Base-by-base conservation (phyloP, 37 sponge, comb jelly and placozoan genomes). In the Beroe forskalii region DNA sequence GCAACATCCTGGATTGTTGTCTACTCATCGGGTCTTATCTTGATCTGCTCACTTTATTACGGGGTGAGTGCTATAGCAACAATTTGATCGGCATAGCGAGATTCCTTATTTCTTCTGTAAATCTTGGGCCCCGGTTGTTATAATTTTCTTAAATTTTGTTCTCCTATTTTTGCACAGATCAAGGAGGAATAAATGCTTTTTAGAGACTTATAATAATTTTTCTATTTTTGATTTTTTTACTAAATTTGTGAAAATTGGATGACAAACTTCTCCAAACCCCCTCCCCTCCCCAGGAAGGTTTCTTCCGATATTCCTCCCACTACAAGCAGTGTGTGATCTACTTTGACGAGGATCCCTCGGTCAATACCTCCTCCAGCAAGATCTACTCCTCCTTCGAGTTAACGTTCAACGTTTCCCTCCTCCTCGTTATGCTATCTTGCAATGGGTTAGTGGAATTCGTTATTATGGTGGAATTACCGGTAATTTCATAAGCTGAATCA, bases 261-360 rank as follows among this genome's bases (percentile, higher is more conserved):
- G n/a, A n/a, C n/a, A n/a, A n/a, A n/a, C 9, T 55, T 55, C 60
- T 55, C 60, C 60, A 55, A 19, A 55, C n/a, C n/a, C n/a, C n/a
- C n/a, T n/a, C n/a, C n/a, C 12, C 55, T 0, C 38, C 38, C 14
- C 30, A 80, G 86, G 86, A 80, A 12, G 86, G 86, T 4, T 80
- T 80, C 42, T 41, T 80, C 30, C 44, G 55, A 22, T 80, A 80
- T 37, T 44, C 44, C 23, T 9, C 40, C 0, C 86, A 44, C 30
- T 80, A 80, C 86, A 80, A 80, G 55, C 86, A 80, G 55, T 80
- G 86, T 43, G 86, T 80, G 55, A 80, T 80, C 22, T 80, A 80
- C 55, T 80, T 32, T 24, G 86, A 80, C 86, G 55, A 80, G 0
- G 55, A 44, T 43, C 28, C 55, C 25, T 4, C 55, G n/a, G 55